Evolutionary conservation across 2,113 vertebrate genomes (phyloP).

Genomic region (human): DNA sequence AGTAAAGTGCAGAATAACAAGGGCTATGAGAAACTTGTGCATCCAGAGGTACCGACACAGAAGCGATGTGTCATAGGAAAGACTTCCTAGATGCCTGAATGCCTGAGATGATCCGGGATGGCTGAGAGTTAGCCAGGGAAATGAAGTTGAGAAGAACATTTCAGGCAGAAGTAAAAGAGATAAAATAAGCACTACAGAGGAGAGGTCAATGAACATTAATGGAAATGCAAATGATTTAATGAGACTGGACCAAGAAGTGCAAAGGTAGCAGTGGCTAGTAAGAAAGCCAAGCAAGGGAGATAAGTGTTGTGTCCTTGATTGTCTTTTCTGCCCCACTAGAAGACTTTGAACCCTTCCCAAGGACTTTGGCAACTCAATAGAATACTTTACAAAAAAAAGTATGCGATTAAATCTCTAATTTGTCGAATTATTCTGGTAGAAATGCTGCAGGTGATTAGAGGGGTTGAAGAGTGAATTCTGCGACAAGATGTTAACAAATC

Average conservation of each 20-base stretch:
- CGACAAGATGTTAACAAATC: neutral
- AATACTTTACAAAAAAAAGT: neutral
- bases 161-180: neutral
- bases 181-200: neutral
- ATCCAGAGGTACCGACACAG: neutral
- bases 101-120: neutral
- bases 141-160: neutral
- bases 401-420: neutral
- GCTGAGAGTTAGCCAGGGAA: neutral
- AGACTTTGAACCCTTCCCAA: neutral
- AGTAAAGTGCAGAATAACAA: neutral
- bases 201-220: neutral
- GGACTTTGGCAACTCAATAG: neutral
- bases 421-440: neutral
- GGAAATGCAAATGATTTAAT: neutral
- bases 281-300: neutral
- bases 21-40: neutral
- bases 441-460: neutral
- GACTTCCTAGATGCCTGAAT: neutral
- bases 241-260: neutral
- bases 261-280: neutral
- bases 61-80: neutral
- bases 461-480: neutral
- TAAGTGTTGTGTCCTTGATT: neutral
- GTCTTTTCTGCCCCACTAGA: neutral